Evolutionary conservation across 2,797 vertebrate species (phyloP).

Genomic region (Emydoidea blandingii): DNA sequence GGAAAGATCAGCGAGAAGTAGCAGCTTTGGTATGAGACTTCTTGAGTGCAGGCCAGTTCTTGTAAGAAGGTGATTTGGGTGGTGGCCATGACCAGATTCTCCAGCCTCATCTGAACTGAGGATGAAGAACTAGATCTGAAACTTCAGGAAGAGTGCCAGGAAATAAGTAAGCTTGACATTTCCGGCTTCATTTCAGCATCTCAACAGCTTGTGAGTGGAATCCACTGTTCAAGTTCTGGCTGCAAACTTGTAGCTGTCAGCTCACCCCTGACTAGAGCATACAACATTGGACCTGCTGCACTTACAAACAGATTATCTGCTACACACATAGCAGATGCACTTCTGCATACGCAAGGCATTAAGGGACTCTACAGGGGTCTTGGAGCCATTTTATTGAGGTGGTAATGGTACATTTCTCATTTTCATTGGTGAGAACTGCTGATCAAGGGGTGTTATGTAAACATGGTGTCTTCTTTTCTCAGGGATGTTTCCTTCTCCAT

Average conservation of each 20-base stretch:
- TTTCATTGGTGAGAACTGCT: neutral
- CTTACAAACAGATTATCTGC: slow-evolving; percentile 79
- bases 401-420: slow-evolving; percentile 33
- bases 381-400: slow-evolving; percentile 85
- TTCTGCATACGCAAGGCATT: slow-evolving; percentile 87
- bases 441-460: neutral
- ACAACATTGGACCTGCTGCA: slow-evolving; percentile 77
- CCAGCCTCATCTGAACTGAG: neutral
- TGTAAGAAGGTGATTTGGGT: neutral
- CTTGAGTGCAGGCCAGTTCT: neutral
- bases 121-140: neutral
- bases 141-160: neutral
- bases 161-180: neutral
- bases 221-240: slow-evolving; percentile 68
- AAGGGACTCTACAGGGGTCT: slow-evolving; percentile 92
- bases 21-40: neutral
- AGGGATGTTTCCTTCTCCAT: slow-evolving; percentile 93
- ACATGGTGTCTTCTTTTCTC: neutral
- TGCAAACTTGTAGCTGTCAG: slow-evolving; percentile 81
- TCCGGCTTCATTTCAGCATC: slow-evolving; percentile 71
- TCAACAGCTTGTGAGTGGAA: slow-evolving; percentile 74
- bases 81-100: too few species aligned
- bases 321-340: slow-evolving; percentile 86
- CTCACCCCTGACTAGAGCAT: slow-evolving; percentile 83
- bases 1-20: neutral